Conservation (phyloP, 2,113 vertebrate genomes). For the Macaca mulatta region DNA sequence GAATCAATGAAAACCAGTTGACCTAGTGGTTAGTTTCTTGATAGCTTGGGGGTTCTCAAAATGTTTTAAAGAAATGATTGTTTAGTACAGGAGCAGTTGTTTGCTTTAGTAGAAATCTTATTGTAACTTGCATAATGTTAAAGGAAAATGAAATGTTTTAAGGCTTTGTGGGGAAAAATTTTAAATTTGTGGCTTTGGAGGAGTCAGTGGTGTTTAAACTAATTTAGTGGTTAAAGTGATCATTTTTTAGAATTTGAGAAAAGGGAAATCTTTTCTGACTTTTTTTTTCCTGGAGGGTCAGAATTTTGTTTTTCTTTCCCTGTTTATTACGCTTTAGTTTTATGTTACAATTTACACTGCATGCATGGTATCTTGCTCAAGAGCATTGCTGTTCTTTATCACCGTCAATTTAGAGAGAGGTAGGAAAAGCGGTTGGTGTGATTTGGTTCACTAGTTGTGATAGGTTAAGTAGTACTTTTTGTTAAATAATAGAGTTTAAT, state of each 20-base stretch:
- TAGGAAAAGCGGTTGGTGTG: background rate
- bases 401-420: background rate
- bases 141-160: constrained; percentile 52
- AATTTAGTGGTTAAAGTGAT: constrained; percentile 51
- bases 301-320: background rate
- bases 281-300: background rate
- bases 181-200: constrained; percentile 51
- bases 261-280: background rate
- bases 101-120: background rate
- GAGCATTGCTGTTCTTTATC: background rate
- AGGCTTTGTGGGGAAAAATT: background rate
- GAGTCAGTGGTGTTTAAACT: constrained; percentile 54
- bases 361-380: background rate
- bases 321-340: background rate
- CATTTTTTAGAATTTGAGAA: constrained; percentile 54
- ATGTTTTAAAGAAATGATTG: background rate
- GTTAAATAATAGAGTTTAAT: constrained; percentile 25
- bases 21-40: background rate
- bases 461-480: background rate
- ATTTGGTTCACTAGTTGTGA: background rate
- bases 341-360: background rate
- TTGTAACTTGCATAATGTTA: constrained; percentile 18
- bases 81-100: background rate
- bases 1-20: background rate
- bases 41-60: background rate